phyloP scores from a whole-genome alignment of 2,797 vertebrate species.

The Sebastes jordani region DNA sequence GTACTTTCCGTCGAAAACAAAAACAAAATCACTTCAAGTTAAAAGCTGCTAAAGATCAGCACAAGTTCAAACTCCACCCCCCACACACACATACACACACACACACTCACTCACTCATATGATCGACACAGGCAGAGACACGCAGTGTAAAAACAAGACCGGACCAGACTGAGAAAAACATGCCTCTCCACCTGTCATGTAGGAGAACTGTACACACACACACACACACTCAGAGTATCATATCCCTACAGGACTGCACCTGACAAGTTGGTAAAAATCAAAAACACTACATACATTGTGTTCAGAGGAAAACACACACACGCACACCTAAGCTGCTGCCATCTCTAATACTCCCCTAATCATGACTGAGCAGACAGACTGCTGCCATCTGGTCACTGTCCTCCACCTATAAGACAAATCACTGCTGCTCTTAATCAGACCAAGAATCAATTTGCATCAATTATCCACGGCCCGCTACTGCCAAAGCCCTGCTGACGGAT shows the following conservation, averaged over 20 bases:
- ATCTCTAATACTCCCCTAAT: background rate
- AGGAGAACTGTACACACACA: slow-evolving; percentile 2
- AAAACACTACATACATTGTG: slow-evolving; percentile 1
- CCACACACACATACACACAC: background rate
- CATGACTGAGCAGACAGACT: slow-evolving; percentile 55
- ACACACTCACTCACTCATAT: slow-evolving; percentile 1
- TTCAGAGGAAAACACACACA: background rate
- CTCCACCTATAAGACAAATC: slow-evolving; percentile 66
- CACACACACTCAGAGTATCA: background rate
- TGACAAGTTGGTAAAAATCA: slow-evolving; percentile 6
- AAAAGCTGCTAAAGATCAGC: slow-evolving; percentile 27
- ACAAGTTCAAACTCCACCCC: slow-evolving; percentile 36
- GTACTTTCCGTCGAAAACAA: slow-evolving; percentile 40
- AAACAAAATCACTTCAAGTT: slow-evolving; percentile 44
- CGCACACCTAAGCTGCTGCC: background rate
- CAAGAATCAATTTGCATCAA: slow-evolving; percentile 70
- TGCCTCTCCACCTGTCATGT: slow-evolving; percentile 46
- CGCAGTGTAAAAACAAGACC: slow-evolving; percentile 55
- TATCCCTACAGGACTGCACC: background rate
- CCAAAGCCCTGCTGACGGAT: slow-evolving; percentile 38
- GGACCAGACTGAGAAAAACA: slow-evolving; percentile 52
- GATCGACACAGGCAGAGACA: slow-evolving; percentile 53
- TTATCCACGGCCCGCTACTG: slow-evolving; percentile 46
- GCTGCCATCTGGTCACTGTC: slow-evolving; percentile 74
- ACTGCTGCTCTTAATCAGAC: slow-evolving; percentile 55